Evolutionary conservation across 2,888 invertebrate genomes (phyloP).

Genomic region (Tinea trinotella): DNA sequence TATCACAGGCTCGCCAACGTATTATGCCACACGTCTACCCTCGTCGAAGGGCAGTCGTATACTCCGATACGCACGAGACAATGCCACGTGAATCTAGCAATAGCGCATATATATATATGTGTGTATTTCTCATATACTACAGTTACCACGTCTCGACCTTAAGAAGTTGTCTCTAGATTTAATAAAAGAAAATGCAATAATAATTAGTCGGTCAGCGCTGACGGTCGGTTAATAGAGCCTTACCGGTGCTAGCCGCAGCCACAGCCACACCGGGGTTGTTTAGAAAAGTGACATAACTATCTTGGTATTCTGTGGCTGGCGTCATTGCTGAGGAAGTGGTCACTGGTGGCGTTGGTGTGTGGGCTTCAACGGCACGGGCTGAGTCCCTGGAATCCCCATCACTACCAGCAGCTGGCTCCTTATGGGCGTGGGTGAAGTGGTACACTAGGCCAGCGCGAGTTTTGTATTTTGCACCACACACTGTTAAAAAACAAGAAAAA

Average conservation of each 20-base stretch:
- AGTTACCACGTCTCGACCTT: no score
- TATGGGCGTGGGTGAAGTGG: constrained; percentile 95
- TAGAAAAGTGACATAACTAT: constrained; percentile 78
- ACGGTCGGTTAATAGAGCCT: no score
- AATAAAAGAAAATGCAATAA: no score
- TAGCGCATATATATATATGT: no score
- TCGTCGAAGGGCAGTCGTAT: no score
- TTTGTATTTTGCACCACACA: constrained; percentile 97
- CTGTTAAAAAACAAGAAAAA: constrained; percentile 75
- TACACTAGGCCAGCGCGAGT: constrained; percentile 95
- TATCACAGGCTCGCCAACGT: no score
- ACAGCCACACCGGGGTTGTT: constrained; percentile 64
- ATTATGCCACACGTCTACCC: no score
- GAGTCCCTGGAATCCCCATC: constrained; percentile 52
- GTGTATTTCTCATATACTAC: no score
- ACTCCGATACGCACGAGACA: no score
- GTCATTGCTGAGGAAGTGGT: constrained; percentile 28
- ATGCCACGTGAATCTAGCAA: no score
- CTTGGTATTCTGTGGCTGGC: constrained; percentile 72
- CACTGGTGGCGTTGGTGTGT: constrained; percentile 35
- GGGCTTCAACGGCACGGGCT: constrained; percentile 32
- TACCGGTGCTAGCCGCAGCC: constrained; percentile 6
- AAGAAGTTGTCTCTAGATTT: no score
- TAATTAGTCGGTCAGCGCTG: no score
- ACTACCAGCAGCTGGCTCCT: constrained; percentile 60